Conservation (phyloP, 2,888 invertebrate species). For the Apodemia hepburni region DNA sequence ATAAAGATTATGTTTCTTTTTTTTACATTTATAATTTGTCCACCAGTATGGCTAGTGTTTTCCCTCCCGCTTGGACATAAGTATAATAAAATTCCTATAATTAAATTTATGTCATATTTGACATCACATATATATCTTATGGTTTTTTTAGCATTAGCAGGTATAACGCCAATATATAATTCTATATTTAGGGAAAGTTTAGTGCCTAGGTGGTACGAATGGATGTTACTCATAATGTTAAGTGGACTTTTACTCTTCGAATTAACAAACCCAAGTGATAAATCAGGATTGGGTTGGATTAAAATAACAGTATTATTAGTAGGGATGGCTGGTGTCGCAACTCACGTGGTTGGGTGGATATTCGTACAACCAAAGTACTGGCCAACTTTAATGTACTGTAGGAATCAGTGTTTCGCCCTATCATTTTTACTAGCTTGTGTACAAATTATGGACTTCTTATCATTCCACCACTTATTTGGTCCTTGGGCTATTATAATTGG, state of each 20-base stretch:
- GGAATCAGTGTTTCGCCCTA: slow-evolving; percentile 98
- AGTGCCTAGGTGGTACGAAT: slow-evolving; percentile 97
- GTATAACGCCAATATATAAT: slow-evolving; percentile 91
- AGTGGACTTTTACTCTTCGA: slow-evolving; percentile 97
- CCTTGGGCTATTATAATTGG: slow-evolving; percentile 99
- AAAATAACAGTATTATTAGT: slow-evolving; percentile 92
- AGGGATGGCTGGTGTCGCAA: slow-evolving; percentile 93
- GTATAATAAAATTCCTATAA: slow-evolving; percentile 98
- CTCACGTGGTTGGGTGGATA: slow-evolving; percentile 91
- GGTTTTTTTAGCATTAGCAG: slow-evolving; percentile 93
- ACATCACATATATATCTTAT: slow-evolving; percentile 99
- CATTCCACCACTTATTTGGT: slow-evolving; percentile 99
- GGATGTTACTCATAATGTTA: slow-evolving; percentile 96
- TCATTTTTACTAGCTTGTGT: slow-evolving; percentile 98
- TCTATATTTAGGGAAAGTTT: slow-evolving; percentile 89
- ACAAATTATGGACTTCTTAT: slow-evolving; percentile 97
- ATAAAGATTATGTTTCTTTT: slow-evolving; percentile 97
- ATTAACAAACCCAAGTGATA: slow-evolving; percentile 98
- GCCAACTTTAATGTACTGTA: slow-evolving; percentile 94
- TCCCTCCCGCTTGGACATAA: slow-evolving; percentile 97
- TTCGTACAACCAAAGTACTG: slow-evolving; percentile 85
- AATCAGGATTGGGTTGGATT: slow-evolving; percentile 97
- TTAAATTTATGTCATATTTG: slow-evolving; percentile 99
- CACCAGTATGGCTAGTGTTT: slow-evolving; percentile 97
- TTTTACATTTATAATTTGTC: slow-evolving; percentile 94